These are phyloP conservation scores for Eupithecia subfuscata DNA, from an alignment of 2,888 invertebrate species.

Conservation along the genomic window DNA sequence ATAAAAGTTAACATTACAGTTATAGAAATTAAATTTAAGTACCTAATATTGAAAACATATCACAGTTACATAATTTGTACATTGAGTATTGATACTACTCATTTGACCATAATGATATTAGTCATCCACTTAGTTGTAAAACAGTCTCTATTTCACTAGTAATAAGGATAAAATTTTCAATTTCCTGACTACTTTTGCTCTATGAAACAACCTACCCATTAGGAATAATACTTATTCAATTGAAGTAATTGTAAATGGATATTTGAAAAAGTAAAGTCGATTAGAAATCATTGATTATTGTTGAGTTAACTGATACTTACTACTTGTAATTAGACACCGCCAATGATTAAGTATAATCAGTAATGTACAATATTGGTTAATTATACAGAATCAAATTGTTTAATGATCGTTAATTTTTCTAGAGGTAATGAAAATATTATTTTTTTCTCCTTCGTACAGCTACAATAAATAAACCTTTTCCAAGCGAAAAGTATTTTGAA, in stretches of 20 bases:
- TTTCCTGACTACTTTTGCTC: background rate
- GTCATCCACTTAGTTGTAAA: background rate
- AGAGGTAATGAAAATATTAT: background rate
- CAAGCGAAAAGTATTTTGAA: background rate
- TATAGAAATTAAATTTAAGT: background rate
- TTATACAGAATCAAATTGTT: background rate
- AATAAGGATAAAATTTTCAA: background rate
- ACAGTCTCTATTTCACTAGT: background rate
- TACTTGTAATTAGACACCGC: background rate
- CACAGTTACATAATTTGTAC: background rate
- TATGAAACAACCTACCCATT: background rate
- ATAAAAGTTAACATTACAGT: background rate
- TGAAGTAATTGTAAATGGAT: background rate
- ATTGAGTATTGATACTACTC: background rate
- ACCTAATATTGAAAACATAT: background rate
- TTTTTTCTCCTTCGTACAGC: background rate
- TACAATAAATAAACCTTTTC: background rate
- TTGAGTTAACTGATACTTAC: background rate
- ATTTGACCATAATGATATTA: background rate
- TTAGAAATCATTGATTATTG: background rate
- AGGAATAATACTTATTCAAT: background rate
- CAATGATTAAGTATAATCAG: background rate
- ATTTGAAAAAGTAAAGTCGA: background rate
- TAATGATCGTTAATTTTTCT: background rate
- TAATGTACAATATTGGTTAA: background rate